These are phyloP conservation scores for Crypturellus undulatus DNA, from an alignment of 2,113 vertebrate genomes.

Conservation along the genomic window DNA sequence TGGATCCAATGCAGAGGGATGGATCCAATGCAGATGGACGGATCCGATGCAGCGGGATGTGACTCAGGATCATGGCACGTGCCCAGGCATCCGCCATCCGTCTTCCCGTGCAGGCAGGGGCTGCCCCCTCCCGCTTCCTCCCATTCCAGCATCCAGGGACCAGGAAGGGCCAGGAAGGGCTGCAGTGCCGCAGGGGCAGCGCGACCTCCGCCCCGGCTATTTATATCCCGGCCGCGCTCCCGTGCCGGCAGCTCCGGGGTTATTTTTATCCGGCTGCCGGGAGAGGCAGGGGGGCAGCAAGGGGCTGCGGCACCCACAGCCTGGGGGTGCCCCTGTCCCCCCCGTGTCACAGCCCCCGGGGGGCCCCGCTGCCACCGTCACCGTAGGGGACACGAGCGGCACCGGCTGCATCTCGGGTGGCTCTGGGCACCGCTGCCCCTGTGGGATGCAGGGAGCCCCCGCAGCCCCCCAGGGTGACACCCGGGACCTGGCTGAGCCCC, in stretches of 20 bases:
- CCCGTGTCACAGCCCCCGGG: too few relatives aligned
- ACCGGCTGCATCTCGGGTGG: conserved; percentile 53
- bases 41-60: neutral
- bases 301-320: neutral
- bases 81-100: neutral
- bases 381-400: neutral
- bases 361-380: too few relatives aligned
- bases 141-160: too few relatives aligned
- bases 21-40: neutral
- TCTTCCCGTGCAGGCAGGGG: neutral
- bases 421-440: neutral
- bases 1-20: neutral
- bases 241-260: conserved; percentile 43
- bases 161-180: neutral
- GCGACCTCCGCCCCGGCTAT: neutral
- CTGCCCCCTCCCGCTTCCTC: too few relatives aligned
- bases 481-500: neutral
- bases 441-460: too few relatives aligned
- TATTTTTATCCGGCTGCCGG: conserved; percentile 70
- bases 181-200: neutral
- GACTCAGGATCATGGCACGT: neutral
- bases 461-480: neutral
- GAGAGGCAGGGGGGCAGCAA: conserved; percentile 22
- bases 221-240: conserved; percentile 43
- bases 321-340: neutral